Percentiles rank a stretch among this genome's conserved stretches.
Conservation (phyloP, 1,140 invertebrate genomes). For the Pristionchus pacificus region DNA sequence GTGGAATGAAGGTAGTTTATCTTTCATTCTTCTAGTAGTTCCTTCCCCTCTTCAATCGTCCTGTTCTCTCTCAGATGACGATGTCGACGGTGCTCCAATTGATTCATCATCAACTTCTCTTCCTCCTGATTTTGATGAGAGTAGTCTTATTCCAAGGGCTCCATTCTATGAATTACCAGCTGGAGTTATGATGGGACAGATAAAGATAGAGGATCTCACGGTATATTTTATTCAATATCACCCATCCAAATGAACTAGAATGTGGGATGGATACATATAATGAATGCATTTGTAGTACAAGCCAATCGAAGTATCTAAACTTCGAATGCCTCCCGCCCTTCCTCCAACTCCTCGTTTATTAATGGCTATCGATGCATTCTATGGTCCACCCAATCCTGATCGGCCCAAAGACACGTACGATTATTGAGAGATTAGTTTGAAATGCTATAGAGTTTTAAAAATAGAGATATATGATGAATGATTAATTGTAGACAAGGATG, state of each 20-base stretch:
- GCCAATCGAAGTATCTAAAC: conserved; percentile 9
- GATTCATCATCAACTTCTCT: too few species aligned
- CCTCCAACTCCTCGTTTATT: conserved; percentile 3
- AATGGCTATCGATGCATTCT: conserved; percentile 22
- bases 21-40: too few species aligned
- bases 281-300: conserved; percentile 19
- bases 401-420: neutral
- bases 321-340: conserved; percentile 17
- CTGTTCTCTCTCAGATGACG: too few species aligned
- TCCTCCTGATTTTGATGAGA: too few species aligned
- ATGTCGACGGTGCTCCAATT: too few species aligned
- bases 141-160: conserved; percentile 15
- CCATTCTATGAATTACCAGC: conserved; percentile 22
- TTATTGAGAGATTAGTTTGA: neutral
- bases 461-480: neutral
- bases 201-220: conserved; percentile 12
- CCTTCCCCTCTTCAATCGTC: too few species aligned
- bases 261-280: neutral
- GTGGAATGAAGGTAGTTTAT: too few species aligned
- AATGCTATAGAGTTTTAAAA: neutral
- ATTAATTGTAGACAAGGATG: neutral
- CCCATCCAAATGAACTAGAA: neutral
- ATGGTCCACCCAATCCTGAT: conserved; percentile 1
- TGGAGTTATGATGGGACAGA: conserved; percentile 22
- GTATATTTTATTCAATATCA: neutral